A percentile compares a stretch with the other conserved stretches of the same genome.
Conservation (phyloP, 2,797 vertebrate genomes). For the Prionace glauca region DNA sequence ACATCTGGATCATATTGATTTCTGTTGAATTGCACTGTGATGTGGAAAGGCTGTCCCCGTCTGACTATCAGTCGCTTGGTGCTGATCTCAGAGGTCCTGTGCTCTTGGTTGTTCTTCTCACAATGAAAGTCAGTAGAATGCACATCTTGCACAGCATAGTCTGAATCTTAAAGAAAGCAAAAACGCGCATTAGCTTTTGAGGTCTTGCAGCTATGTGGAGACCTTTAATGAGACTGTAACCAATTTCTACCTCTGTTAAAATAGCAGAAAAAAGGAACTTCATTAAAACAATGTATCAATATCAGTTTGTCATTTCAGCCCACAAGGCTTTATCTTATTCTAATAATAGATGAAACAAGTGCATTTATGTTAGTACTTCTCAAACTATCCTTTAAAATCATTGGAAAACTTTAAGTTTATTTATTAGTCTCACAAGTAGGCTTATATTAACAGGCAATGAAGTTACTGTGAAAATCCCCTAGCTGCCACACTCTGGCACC, state of each 20-base stretch:
- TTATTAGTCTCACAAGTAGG: too few species aligned
- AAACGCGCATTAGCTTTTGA: neutral
- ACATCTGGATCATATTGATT: constrained; percentile 38
- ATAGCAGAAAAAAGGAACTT: neutral
- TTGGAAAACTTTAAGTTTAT: neutral
- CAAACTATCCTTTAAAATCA: neutral
- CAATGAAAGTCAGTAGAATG: constrained; percentile 45
- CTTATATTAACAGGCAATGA: too few species aligned
- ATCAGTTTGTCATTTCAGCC: neutral
- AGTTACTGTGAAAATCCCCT: too few species aligned
- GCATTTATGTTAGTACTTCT: neutral
- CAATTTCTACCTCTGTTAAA: neutral
- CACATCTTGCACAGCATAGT: neutral
- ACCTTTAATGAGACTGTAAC: neutral
- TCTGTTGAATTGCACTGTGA: constrained; percentile 55
- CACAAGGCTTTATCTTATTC: neutral
- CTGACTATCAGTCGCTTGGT: constrained; percentile 53
- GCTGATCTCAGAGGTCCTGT: constrained; percentile 61
- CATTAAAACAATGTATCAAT: neutral
- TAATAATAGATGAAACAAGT: neutral
- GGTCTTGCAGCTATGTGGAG: too few species aligned
- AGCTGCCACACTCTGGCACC: too few species aligned
- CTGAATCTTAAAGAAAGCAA: neutral
- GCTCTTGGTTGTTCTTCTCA: constrained; percentile 55
- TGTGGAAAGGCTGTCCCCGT: constrained; percentile 61